phyloP scores from a whole-genome alignment of 1,140 invertebrate genomes.

The Aphis gossypii region DNA sequence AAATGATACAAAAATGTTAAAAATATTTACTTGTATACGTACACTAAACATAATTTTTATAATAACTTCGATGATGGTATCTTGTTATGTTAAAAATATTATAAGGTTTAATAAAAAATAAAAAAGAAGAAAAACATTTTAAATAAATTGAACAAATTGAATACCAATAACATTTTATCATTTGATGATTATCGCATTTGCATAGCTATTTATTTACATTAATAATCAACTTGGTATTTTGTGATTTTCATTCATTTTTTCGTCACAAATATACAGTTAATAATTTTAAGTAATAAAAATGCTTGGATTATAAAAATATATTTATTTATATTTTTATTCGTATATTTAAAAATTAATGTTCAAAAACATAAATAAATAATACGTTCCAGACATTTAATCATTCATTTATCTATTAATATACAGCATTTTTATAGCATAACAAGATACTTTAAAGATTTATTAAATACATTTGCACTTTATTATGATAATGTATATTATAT shows the following conservation, averaged over 20 bases:
- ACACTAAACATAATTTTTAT: background rate
- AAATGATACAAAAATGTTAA: background rate
- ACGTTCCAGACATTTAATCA: background rate
- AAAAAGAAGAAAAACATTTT: background rate
- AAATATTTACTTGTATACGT: background rate
- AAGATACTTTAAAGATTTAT: slow-evolving; percentile 5
- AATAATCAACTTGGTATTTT: background rate
- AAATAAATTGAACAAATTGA: background rate
- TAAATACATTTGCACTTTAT: background rate
- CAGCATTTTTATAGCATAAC: background rate
- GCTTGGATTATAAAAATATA: background rate
- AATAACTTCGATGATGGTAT: background rate
- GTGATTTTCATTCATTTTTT: background rate
- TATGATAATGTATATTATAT: background rate
- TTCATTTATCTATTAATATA: background rate
- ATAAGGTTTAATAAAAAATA: background rate
- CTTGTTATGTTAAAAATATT: background rate
- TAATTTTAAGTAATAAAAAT: background rate
- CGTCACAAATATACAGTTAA: background rate
- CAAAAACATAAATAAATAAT: slow-evolving; percentile 4
- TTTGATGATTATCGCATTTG: background rate
- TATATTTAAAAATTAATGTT: background rate
- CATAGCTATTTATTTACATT: background rate
- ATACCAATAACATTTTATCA: background rate
- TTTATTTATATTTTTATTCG: background rate